phyloP scores from a whole-genome alignment of 2,888 invertebrate genomes.

The Hydroisotoma schaefferi region DNA sequence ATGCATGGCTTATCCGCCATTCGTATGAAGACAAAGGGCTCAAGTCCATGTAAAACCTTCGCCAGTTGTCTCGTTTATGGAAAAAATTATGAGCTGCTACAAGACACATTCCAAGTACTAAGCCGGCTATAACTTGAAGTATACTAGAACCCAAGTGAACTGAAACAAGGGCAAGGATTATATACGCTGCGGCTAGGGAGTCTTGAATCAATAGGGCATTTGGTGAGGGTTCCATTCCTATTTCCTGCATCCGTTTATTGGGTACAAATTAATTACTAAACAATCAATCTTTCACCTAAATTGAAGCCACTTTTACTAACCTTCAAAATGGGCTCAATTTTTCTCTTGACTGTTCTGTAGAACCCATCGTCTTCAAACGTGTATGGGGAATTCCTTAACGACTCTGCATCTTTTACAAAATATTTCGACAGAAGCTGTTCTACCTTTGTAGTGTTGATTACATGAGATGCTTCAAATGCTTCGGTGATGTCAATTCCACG shows the following conservation, averaged over 20 bases:
- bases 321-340: slow-evolving; percentile 37
- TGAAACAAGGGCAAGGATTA: slow-evolving; percentile 20
- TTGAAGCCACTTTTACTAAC: slow-evolving; percentile 9
- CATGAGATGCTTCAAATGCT: slow-evolving; percentile 51
- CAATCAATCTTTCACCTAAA: not conserved
- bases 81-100: slow-evolving; percentile 50
- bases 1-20: slow-evolving; percentile 62
- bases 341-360: slow-evolving; percentile 48
- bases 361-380: slow-evolving; percentile 49
- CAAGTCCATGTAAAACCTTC: slow-evolving; percentile 49
- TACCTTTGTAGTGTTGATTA: slow-evolving; percentile 25
- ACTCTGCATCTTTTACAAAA: slow-evolving; percentile 39
- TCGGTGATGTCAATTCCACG: slow-evolving; percentile 51
- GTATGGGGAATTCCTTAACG: slow-evolving; percentile 48
- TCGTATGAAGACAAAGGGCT: slow-evolving; percentile 47
- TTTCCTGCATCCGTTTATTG: no score
- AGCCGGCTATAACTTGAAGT: slow-evolving; percentile 31
- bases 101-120: slow-evolving; percentile 32
- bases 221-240: slow-evolving; percentile 41
- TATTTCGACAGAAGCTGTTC: slow-evolving; percentile 44
- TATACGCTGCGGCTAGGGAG: slow-evolving; percentile 23
- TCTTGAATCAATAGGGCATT: slow-evolving; percentile 35
- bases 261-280: not conserved
- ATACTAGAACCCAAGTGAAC: slow-evolving; percentile 14
- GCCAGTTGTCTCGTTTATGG: slow-evolving; percentile 48